phyloP scores from a whole-genome alignment of 2,888 invertebrate species.

The Bombylius major region DNA sequence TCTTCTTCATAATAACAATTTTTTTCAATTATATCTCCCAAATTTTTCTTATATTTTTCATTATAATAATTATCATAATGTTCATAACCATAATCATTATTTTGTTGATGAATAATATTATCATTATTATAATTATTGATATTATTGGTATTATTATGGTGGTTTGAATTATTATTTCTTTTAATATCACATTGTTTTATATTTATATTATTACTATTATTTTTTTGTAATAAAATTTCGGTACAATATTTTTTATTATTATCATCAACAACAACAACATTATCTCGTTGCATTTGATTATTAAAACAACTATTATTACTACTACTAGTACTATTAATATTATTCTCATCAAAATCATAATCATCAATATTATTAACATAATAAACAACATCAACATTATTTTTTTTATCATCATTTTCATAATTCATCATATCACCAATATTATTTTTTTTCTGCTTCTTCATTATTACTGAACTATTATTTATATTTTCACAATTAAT shows the following conservation, averaged over 20 bases:
- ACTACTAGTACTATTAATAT: no score
- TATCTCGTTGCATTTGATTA: slow-evolving; percentile 12
- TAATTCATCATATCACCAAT: background rate
- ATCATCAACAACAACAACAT: slow-evolving; percentile 12
- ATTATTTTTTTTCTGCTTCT: no score
- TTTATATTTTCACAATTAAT: no score
- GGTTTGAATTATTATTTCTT: slow-evolving; percentile 11
- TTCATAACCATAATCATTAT: background rate
- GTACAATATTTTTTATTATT: slow-evolving; percentile 4
- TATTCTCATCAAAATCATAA: slow-evolving; percentile 8
- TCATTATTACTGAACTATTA: no score
- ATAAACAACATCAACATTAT: slow-evolving; percentile 3
- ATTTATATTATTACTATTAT: slow-evolving; percentile 2
- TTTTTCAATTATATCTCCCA: background rate
- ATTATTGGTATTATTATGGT: slow-evolving; percentile 6
- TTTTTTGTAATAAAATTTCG: slow-evolving; percentile 12
- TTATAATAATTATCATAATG: background rate
- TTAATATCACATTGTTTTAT: background rate
- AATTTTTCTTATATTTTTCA: background rate
- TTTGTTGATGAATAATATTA: background rate
- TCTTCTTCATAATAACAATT: slow-evolving; percentile 2
- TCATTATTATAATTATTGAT: slow-evolving; percentile 4
- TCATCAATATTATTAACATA: slow-evolving; percentile 2
- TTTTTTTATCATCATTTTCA: background rate
- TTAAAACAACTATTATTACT: no score